Conservation (phyloP, 2,113 vertebrate species). For the Pteropus alecto region DNA sequence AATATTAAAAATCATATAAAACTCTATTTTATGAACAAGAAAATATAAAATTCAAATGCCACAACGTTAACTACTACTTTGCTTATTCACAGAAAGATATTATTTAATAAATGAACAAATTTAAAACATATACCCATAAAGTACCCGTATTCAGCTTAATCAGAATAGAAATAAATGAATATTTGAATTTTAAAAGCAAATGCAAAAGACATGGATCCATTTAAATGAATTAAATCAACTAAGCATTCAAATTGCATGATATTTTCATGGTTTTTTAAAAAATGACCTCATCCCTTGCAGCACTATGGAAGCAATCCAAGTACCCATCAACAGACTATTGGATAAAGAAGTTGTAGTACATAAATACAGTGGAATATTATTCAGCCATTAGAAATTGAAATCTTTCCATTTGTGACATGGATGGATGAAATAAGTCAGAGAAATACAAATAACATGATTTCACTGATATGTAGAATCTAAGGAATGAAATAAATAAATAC, state of each 20-base stretch:
- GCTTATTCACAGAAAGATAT: background rate
- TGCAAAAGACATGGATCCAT: background rate
- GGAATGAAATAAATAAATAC: too few relatives aligned
- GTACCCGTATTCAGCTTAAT: background rate
- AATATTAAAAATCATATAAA: background rate
- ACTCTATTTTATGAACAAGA: background rate
- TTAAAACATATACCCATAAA: background rate
- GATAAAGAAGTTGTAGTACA: too few relatives aligned
- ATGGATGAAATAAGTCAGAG: too few relatives aligned
- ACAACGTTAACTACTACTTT: background rate
- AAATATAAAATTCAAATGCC: background rate
- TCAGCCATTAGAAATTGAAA: too few relatives aligned
- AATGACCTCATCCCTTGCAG: background rate
- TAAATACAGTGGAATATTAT: too few relatives aligned
- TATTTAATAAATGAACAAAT: slow-evolving; percentile 9
- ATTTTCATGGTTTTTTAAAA: background rate
- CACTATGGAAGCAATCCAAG: too few relatives aligned
- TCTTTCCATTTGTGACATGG: too few relatives aligned
- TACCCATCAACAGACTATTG: too few relatives aligned
- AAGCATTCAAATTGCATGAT: background rate
- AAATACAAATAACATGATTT: too few relatives aligned
- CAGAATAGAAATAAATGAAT: slow-evolving; percentile 5
- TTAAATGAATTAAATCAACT: background rate
- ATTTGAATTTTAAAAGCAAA: slow-evolving; percentile 6
- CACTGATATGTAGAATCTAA: too few relatives aligned